Evolutionary conservation across 1,140 invertebrate genomes (phyloP), one percentile per base, ranked within the genome.

Genomic region (Chrysoperla carnea): DNA sequence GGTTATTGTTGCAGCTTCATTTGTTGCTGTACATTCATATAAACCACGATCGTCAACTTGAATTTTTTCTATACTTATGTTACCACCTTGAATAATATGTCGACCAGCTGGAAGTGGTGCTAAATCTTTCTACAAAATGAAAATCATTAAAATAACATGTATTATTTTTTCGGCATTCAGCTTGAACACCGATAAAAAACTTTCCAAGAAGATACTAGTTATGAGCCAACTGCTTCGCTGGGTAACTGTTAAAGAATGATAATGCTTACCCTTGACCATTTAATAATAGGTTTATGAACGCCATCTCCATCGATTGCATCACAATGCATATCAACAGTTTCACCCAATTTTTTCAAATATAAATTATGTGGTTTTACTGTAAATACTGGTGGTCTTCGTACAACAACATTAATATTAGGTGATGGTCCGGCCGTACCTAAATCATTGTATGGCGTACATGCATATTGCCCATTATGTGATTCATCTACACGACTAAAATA

Each of bases 361-460:
- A 88, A 64, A 50, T 81, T 76, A 56, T 82, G 78, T 9, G 86
- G 85, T 1, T 73, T 77, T 9, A 76, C 61, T 1, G 73, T 76
- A 58, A 89, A 84, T 40, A 79, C 68, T 8, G 85, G 85, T 13
- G 85, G 83, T 37, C 79, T 77, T 67, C 85, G 81, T 37, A 96
- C 90, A 52, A 90, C 72, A 46, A 96, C 89, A 54, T 83, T 78
- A 59, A 94, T 91, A 6, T 75, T 69, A 29, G 78, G 75, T 36
- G 89, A 93, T 11, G 84, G 72, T 1, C 88, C 85, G 40, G 81
- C 81, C 6, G 81, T 81, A 14, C 89, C 91, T 50, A 92, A 70
- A 39, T 78, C 73, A 59, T 94, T 96, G 62, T 84, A 89, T 23
- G 92, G 90, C 6, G 85, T 93, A 58, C 91, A 96, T 15, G 79